Conservation (phyloP, 2,888 invertebrate species). For the Gryllus longicercus region DNA sequence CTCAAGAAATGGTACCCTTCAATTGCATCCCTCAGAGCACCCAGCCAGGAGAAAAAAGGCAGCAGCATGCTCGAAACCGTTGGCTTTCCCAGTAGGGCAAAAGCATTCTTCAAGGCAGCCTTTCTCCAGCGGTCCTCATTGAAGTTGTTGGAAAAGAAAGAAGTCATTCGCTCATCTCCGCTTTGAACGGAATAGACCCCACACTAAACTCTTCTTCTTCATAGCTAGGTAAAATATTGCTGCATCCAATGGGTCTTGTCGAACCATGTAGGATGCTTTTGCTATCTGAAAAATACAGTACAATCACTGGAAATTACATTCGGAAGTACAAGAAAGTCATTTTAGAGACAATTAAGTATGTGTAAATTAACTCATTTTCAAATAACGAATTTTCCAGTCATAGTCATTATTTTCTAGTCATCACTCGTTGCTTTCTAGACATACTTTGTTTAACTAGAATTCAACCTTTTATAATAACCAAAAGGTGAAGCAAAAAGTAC, state of each 20-base stretch:
- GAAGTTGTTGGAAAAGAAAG: conserved; percentile 95
- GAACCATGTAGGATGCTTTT: conserved; percentile 85
- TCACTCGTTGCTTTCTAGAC: too few species aligned
- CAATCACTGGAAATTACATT: too few species aligned
- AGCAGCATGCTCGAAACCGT: conserved; percentile 95
- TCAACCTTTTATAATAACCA: too few species aligned
- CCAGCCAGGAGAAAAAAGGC: conserved; percentile 97
- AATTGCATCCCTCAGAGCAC: conserved; percentile 89
- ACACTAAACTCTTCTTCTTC: conserved; percentile 94
- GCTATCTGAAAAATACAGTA: conserved; percentile 58
- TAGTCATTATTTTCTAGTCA: too few species aligned
- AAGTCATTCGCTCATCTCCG: conserved; percentile 86
- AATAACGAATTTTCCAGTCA: too few species aligned
- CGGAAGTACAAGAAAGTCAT: too few species aligned
- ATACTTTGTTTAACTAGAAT: too few species aligned
- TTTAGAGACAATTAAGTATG: too few species aligned
- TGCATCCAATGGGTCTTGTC: conserved; percentile 95
- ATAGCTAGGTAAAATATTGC: conserved; percentile 96
- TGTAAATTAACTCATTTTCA: too few species aligned
- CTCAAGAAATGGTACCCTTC: conserved; percentile 60
- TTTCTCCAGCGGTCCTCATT: conserved; percentile 90
- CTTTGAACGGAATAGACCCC: conserved; percentile 89
- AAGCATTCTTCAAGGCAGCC: conserved; percentile 97
- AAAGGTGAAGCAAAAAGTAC: conserved; percentile 42
- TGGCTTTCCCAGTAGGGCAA: conserved; percentile 94